Evolutionary conservation across 2,113 vertebrate genomes (phyloP), one percentile per base, ranked within the genome.

Genomic region (Eidolon helvum): DNA sequence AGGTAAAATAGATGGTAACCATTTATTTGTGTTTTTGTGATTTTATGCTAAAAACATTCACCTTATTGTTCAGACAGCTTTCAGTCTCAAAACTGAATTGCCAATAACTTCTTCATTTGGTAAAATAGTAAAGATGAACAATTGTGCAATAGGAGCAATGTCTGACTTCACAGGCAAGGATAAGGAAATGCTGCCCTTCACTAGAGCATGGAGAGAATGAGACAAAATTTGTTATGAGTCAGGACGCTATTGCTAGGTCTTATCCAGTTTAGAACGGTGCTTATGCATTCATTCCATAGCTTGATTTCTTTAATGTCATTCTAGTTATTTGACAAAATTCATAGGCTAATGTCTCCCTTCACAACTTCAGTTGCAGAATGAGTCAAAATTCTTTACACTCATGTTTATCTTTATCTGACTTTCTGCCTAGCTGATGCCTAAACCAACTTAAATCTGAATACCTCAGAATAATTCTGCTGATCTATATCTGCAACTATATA

Each of bases 21-120:
- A 48, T n/a, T 87, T 82, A 19, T 63, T 78, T 86, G 57, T 84
- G 48, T 55, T 93, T 30, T 82, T 80, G 35, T 28, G 24, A 28
- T 66, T 69, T 68, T 45, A 71, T 71, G 61, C 12, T 21, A 55
- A 74, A 1, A 78, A 71, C 55, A 83, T 72, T 96, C 82, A 99
- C 99, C 99, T 99, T 99, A 98, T 99, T 99, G 15, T 68, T 97
- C 90, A 99, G 98, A 96, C 99, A 99, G 10, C 98, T 98, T 79
- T 99, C 97, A 95, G 99, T 61, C 0, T 96, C 79, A 94, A 98
- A 99, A 91, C 98, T 68, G 99, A 99, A 97, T 99, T 99, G 8
- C 99, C 99, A 4, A 99, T 98, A 22, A 97, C 74, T 90, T 99
- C 99, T 22, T 98, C 98, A 21, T 57, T 97, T 24, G 98, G 97